Evolutionary conservation across 2,797 vertebrate genomes (phyloP), one percentile per base, ranked within the genome.

Genomic region (Acanthurus tractus): DNA sequence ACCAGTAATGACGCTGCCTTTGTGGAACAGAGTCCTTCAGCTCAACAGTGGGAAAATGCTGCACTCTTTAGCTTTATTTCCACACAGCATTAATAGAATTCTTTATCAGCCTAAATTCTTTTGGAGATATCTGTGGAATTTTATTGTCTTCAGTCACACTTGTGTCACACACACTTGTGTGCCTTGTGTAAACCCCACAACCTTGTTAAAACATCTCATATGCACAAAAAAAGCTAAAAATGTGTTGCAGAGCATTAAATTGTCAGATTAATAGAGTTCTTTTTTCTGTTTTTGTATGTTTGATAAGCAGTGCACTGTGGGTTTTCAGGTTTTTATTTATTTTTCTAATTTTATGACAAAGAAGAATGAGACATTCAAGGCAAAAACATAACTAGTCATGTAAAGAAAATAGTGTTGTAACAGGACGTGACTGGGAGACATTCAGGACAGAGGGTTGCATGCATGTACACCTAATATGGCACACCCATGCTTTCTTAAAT

Each of bases 1-100:
- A 72, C 10, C 17, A 59, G 36, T 56, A 44, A 76, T 45, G 54
- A 71, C 69, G 29, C 15, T 40, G 40, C 62, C 56, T 55, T 64
- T 38, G 57, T 50, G 22, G 50, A 73, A 46, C 15, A 11, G 25
- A 63, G 55, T 76, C 74, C 29, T 71, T 83, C 50, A 59, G n/a
- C 29, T 63, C 40, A 69, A 38, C 56, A 50, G 34, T 13, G 22
- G n/a, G 57, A 63, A 82, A 72, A 8, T 56, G 63, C 65, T 50
- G 55, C 34, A 34, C 40, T 73, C 76, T 54, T 42, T 63, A 34
- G 22, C 59, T 73, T 58, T 54, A 76, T 72, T 54, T 63, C 44
- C 67, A 63, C 22, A 13, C 61, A 45, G 54, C 6, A 8, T 49
- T 73, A 40, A 74, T 64, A 45, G 23, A 66, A 50, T 72, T 56